Conservation (phyloP, 2,888 invertebrate species). For the Ennomos fuscantarius region DNA sequence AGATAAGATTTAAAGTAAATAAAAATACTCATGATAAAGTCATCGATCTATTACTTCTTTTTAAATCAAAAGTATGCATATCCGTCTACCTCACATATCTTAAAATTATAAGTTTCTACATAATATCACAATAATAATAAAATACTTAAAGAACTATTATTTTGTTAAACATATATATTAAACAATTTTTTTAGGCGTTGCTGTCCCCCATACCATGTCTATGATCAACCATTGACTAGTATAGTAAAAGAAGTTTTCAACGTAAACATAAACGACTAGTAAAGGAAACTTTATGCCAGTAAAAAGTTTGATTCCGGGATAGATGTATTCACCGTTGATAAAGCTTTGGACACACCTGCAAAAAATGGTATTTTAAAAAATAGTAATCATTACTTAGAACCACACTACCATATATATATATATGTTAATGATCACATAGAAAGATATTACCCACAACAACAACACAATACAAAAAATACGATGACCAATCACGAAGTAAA, state of each 20-base stretch:
- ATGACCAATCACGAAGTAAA: too few relatives aligned
- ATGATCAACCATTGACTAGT: conserved; percentile 65
- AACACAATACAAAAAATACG: too few relatives aligned
- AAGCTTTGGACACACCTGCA: conserved; percentile 59
- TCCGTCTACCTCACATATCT: neutral
- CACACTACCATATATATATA: too few relatives aligned
- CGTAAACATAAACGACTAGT: conserved; percentile 51
- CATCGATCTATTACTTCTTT: too few relatives aligned
- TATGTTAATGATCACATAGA: too few relatives aligned
- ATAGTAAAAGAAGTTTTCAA: conserved; percentile 66
- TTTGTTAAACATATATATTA: too few relatives aligned
- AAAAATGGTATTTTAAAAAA: too few relatives aligned
- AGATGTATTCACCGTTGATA: conserved; percentile 60
- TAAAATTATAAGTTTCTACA: conserved; percentile 10
- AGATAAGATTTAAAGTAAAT: too few relatives aligned
- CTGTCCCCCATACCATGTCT: conserved; percentile 63
- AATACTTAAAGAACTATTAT: neutral
- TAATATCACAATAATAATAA: conserved; percentile 21
- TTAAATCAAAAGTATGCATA: too few relatives aligned
- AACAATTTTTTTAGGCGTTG: conserved; percentile 38
- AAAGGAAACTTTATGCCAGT: conserved; percentile 49
- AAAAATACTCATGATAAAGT: too few relatives aligned
- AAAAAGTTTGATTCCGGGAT: conserved; percentile 60
- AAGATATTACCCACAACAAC: too few relatives aligned
- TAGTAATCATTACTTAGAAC: too few relatives aligned